phyloP scores from a whole-genome alignment of 2,113 vertebrate species.

The crab-eating macaque (Macaca fascicularis) region T2T-MFA8v1.1 NC_088380.1:113835001-113835500 shows the following conservation, averaged over 20 bases:
- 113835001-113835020: not conserved
- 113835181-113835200: not conserved
- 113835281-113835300: slow-evolving; percentile 36
- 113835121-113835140: not conserved
- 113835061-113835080: not conserved
- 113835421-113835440: not conserved
- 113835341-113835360: not conserved
- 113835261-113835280: slow-evolving; percentile 57
- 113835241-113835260: slow-evolving; percentile 40
- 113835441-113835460: not conserved
- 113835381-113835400: not conserved
- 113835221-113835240: not conserved
- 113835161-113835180: not conserved
- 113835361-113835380: not conserved
- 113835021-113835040: not conserved
- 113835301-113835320: slow-evolving; percentile 49
- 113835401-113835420: not conserved
- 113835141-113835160: not conserved
- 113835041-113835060: not conserved
- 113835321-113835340: slow-evolving; percentile 32
- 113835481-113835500: not conserved
- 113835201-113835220: not conserved
- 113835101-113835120: not conserved
- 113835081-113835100: slow-evolving; percentile 14
- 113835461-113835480: not conserved